These are phyloP conservation scores for Deilephila porcellus DNA, from an alignment of 2,888 invertebrate genomes.

Conservation along the genomic window DNA sequence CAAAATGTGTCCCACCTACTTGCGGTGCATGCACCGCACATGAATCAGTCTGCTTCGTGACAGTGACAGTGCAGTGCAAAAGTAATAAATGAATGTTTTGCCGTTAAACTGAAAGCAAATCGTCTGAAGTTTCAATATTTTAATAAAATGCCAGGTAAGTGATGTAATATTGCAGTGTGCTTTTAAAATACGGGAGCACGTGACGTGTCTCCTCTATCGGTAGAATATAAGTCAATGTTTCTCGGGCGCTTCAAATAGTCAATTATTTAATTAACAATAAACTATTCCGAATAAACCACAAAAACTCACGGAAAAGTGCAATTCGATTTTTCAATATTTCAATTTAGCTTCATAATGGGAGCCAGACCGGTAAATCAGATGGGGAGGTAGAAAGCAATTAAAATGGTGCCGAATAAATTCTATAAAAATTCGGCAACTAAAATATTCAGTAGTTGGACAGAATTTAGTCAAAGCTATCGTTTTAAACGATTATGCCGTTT, in stretches of 20 bases:
- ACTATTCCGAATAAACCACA: not conserved
- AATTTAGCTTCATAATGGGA: slow-evolving; percentile 19
- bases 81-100: too few relatives aligned
- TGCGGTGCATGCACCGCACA: too few relatives aligned
- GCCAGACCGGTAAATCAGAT: slow-evolving; percentile 19
- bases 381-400: slow-evolving; percentile 36
- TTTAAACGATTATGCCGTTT: not conserved
- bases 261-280: not conserved
- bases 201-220: too few relatives aligned
- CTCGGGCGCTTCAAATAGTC: not conserved
- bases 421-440: slow-evolving; percentile 4
- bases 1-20: too few relatives aligned
- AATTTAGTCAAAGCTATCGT: not conserved
- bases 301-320: slow-evolving; percentile 1
- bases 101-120: too few relatives aligned
- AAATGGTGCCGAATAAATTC: slow-evolving; percentile 28
- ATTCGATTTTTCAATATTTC: slow-evolving; percentile 23
- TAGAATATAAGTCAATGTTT: too few relatives aligned
- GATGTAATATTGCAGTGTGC: too few relatives aligned
- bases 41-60: too few relatives aligned
- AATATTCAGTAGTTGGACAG: slow-evolving; percentile 9
- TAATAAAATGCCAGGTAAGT: too few relatives aligned
- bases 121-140: too few relatives aligned
- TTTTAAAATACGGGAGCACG: too few relatives aligned
- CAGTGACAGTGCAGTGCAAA: too few relatives aligned